Conservation (phyloP, 2,888 invertebrate genomes). For the Drosophila acutilabella region DNA sequence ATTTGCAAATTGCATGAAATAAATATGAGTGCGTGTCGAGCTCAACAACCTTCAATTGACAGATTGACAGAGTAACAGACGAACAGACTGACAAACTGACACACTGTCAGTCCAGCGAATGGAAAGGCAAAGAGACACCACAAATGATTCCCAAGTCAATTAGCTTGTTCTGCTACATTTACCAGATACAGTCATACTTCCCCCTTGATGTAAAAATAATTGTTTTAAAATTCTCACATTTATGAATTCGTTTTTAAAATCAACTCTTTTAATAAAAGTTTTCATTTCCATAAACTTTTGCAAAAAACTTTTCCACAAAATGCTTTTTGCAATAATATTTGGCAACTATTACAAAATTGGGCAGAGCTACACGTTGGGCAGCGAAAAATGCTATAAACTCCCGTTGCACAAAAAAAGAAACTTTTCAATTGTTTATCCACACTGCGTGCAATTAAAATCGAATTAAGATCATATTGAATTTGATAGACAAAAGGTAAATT, state of each 20-base stretch:
- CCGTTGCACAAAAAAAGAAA: conserved; percentile 6
- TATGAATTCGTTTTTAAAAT: too few species aligned
- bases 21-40: conserved; percentile 52
- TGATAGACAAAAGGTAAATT: not conserved
- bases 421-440: too few species aligned
- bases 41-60: conserved; percentile 56
- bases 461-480: not conserved
- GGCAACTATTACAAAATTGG: not conserved
- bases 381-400: conserved; percentile 2
- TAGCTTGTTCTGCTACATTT: conserved; percentile 24
- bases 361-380: conserved; percentile 1
- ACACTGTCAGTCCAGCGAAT: conserved; percentile 2
- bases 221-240: too few species aligned
- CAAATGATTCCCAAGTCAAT: conserved; percentile 27
- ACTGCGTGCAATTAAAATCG: conserved; percentile 1
- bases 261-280: not conserved
- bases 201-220: conserved; percentile 5
- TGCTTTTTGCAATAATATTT: not conserved
- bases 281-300: not conserved
- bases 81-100: not conserved
- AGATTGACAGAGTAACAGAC: conserved; percentile 3
- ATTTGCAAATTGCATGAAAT: conserved; percentile 53
- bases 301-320: not conserved
- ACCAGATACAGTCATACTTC: conserved; percentile 2
- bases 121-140: conserved; percentile 18